Percentiles rank a stretch among this genome's conserved stretches.
Conservation (phyloP, 2,113 vertebrate genomes). For the Semnornis frantzii region DNA sequence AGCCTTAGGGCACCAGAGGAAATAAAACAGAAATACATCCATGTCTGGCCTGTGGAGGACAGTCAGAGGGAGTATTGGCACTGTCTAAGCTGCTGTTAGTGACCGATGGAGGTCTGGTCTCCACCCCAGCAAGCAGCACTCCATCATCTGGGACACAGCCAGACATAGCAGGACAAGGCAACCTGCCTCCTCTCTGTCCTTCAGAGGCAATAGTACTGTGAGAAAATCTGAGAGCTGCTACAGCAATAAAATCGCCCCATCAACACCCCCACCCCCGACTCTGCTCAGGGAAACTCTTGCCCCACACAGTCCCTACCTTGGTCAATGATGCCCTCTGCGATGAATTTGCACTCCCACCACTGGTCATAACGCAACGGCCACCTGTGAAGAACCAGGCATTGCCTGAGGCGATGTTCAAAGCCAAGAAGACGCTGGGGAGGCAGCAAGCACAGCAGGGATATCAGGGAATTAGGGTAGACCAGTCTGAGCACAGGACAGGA, state of each 20-base stretch:
- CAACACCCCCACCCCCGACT: accelerated
- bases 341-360: constrained; percentile 99
- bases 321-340: constrained; percentile 97
- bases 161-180: not conserved
- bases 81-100: not conserved
- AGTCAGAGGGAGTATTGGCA: not conserved
- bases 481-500: not conserved
- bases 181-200: not conserved
- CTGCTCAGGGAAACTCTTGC: not conserved
- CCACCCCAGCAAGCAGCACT: not conserved
- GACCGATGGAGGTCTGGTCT: not conserved
- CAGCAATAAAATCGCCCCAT: not conserved
- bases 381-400: constrained; percentile 65
- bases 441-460: not conserved
- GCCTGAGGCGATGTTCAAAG: not conserved
- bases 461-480: not conserved
- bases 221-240: not conserved
- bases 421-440: not conserved
- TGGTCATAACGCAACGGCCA: constrained; percentile 97
- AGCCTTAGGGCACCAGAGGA: not conserved
- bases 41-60: not conserved
- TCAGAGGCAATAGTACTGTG: not conserved
- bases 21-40: not conserved
- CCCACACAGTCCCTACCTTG: constrained; percentile 79
- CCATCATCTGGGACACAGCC: not conserved